These are phyloP conservation scores for Pandemis heparana DNA, from an alignment of 2,888 invertebrate species.

Conservation along the genomic window DNA sequence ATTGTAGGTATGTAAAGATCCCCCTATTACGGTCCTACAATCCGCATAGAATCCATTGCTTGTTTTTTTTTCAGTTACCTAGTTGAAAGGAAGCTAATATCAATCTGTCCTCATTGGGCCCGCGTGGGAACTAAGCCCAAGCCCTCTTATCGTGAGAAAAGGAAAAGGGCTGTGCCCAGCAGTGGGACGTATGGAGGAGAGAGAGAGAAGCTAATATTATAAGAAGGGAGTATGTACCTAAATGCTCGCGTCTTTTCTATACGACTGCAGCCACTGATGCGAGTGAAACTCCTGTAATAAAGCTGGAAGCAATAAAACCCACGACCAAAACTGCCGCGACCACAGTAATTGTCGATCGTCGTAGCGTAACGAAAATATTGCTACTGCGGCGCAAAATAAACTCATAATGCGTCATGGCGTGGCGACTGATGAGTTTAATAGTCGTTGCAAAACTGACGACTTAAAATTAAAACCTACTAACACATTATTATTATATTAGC, in stretches of 20 bases:
- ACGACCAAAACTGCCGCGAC: conserved; percentile 20
- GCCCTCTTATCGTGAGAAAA: too few species aligned
- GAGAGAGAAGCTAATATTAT: neutral
- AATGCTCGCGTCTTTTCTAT: neutral
- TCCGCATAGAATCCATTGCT: too few species aligned
- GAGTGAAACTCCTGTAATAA: conserved; percentile 20
- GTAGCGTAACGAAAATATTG: conserved; percentile 29
- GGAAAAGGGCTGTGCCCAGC: too few species aligned
- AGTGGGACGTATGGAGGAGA: too few species aligned
- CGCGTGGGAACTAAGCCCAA: too few species aligned
- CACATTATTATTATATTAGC: too few species aligned
- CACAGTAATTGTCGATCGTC: conserved; percentile 13
- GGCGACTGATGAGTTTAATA: neutral
- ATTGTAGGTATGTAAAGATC: neutral
- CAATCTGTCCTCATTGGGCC: too few species aligned
- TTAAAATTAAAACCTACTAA: too few species aligned
- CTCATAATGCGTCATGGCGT: conserved; percentile 22
- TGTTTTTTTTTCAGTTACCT: too few species aligned
- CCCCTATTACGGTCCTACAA: too few species aligned
- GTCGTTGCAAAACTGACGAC: neutral
- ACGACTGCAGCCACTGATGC: neutral
- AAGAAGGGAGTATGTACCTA: neutral
- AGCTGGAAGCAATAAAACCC: conserved; percentile 35
- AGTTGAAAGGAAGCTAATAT: too few species aligned
- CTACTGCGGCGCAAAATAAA: conserved; percentile 18